A percentile compares a stretch with the other conserved stretches of the same genome.
phyloP scores from a whole-genome alignment of 2,888 invertebrate species.

The Cantharis flavilabris region DNA sequence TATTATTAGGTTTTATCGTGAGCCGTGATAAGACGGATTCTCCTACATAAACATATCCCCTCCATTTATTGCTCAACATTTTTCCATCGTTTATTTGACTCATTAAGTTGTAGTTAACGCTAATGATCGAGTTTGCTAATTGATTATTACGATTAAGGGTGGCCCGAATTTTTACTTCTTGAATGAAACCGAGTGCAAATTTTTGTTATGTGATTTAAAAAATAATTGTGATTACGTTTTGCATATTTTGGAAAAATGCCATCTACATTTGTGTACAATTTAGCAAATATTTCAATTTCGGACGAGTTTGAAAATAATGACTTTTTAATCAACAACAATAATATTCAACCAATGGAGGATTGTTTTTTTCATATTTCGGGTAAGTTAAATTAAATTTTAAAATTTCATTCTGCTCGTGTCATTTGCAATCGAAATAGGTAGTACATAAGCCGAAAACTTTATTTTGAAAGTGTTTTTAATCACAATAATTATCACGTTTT shows the following conservation, averaged over 20 bases:
- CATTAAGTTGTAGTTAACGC: slow-evolving; percentile 7
- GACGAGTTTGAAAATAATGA: slow-evolving; percentile 66
- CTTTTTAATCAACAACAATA: slow-evolving; percentile 63
- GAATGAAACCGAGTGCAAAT: neutral
- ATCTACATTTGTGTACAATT: slow-evolving; percentile 29
- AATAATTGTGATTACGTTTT: neutral
- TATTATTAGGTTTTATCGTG: slow-evolving; percentile 18
- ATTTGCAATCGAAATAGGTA: too few relatives aligned
- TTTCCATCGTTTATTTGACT: slow-evolving; percentile 12
- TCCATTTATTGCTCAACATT: slow-evolving; percentile 30
- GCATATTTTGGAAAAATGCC: slow-evolving; percentile 25
- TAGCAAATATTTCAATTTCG: slow-evolving; percentile 37
- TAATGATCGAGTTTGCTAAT: slow-evolving; percentile 11
- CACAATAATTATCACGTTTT: too few relatives aligned
- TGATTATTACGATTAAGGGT: neutral
- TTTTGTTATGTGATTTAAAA: neutral
- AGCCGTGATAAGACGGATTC: slow-evolving; percentile 34
- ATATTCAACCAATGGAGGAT: slow-evolving; percentile 63
- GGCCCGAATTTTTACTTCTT: neutral
- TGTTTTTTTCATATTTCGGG: slow-evolving; percentile 66
- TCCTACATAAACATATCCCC: slow-evolving; percentile 41
- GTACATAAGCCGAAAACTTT: too few relatives aligned
- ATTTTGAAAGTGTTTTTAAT: too few relatives aligned
- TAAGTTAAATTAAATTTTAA: slow-evolving; percentile 50
- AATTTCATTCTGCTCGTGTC: too few relatives aligned